Base-by-base conservation (phyloP, 2,113 vertebrate species). In the Rhineura floridana region DNA sequence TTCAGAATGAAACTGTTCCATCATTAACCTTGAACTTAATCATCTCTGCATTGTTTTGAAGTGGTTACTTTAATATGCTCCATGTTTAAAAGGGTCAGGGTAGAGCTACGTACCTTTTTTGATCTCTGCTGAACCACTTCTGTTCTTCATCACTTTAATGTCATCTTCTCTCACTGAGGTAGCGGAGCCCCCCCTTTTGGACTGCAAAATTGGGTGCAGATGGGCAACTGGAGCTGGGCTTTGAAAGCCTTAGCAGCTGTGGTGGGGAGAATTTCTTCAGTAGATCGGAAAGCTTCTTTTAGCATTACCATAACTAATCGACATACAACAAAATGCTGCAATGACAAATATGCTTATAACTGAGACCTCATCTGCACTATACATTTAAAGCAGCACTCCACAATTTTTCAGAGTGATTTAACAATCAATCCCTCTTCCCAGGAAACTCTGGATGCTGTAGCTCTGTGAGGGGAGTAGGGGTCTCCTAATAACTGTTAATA, bases 81-180 rank as follows among this genome's bases (percentile, higher is more conserved):
- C 84, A 83, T 90, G 85, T 36, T 88, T 90, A 91, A 94, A 93
- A 73, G 69, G 85, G 85, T 39, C 65, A 81, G 73, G 88, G 70
- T 86, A 95, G 90, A 86, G 76, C 48, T 9, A 1, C 90, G 59
- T 81, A 79, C 39, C 77, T 89, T 89, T 90, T 89, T 77, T 91
- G 92, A 92, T 93, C 89, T 62, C 75, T 77, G 90, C 83, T 84
- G 84, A 91, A 93, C 88, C 89, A 65, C 88, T 95, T 94, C 91
- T 91, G 91, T 93, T 90, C 95, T 79, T 95, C 89, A 89, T 94
- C 95, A 93, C 92, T 89, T 94, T 93, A 91, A 93, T 95, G 95
- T 95, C 94, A 91, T 91, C 88, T 83, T 80, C 0, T 0, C 72
- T 93, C 89, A 90, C 91, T 92, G 90, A 91, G 94, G 93, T 36